A percentile compares a stretch with the other conserved stretches of the same genome.
Conservation (phyloP, 1,140 invertebrate species). For the Dinoponera quadriceps region DNA sequence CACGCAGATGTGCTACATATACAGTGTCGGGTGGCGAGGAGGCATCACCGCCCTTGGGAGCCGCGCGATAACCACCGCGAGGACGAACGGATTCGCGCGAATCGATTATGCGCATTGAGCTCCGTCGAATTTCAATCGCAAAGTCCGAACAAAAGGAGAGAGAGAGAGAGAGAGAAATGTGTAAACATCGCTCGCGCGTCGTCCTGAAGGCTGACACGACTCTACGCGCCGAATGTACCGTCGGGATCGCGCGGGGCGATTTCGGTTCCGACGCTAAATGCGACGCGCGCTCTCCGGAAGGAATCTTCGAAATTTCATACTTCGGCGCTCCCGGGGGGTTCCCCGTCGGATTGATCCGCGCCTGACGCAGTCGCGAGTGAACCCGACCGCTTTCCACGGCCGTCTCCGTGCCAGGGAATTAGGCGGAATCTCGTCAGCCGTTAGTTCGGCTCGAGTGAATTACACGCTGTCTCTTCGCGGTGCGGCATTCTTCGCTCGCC, state of each 20-base stretch:
- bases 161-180: not conserved
- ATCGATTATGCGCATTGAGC: conserved; percentile 51
- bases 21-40: conserved; percentile 67
- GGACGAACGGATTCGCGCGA: conserved; percentile 25
- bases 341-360: conserved; percentile 58
- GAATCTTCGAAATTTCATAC: conserved; percentile 25
- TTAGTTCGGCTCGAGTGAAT: conserved; percentile 60
- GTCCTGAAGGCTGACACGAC: too few relatives aligned
- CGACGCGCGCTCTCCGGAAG: not conserved
- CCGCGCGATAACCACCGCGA: conserved; percentile 33
- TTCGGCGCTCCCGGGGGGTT: conserved; percentile 16
- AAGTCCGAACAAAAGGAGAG: not conserved
- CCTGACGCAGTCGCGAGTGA: conserved; percentile 62
- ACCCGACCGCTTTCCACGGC: conserved; percentile 18
- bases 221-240: not conserved
- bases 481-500: conserved; percentile 15
- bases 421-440: conserved; percentile 39
- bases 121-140: conserved; percentile 32
- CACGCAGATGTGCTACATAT: conserved; percentile 27
- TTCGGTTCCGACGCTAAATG: not conserved
- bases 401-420: conserved; percentile 20
- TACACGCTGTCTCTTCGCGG: conserved; percentile 32
- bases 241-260: not conserved
- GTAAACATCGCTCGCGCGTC: not conserved
- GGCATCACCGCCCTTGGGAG: conserved; percentile 65